phyloP scores from a whole-genome alignment of 1,140 invertebrate species.

The Melitaea cinxia region DNA sequence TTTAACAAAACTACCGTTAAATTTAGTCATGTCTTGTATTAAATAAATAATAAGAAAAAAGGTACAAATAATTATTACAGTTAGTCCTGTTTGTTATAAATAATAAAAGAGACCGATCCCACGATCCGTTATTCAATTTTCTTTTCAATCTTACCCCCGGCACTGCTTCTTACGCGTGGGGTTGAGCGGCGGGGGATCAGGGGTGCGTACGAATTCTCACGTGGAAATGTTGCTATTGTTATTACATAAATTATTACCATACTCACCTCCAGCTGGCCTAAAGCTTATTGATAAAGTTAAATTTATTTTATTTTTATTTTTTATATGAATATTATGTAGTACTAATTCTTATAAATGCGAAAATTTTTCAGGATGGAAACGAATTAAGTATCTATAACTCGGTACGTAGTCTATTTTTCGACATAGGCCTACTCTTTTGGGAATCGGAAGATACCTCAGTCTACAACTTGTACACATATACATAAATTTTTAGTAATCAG shows the following conservation, averaged over 20 bases:
- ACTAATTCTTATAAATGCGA: too few relatives aligned
- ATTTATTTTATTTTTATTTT: too few relatives aligned
- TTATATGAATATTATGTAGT: too few relatives aligned
- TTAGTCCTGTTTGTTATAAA: constrained; percentile 9
- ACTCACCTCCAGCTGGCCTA: not conserved
- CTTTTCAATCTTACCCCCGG: constrained; percentile 42
- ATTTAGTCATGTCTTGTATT: too few relatives aligned
- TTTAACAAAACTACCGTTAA: too few relatives aligned
- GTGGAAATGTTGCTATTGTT: constrained; percentile 42
- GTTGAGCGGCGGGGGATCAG: constrained; percentile 41
- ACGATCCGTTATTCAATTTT: constrained; percentile 44
- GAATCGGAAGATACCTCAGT: too few relatives aligned
- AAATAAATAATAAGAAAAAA: constrained; percentile 6
- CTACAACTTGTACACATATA: too few relatives aligned
- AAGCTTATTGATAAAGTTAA: not conserved
- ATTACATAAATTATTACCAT: constrained; percentile 22
- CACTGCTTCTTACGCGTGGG: constrained; percentile 27
- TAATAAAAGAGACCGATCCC: constrained; percentile 21
- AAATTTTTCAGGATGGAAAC: too few relatives aligned
- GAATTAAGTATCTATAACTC: too few relatives aligned
- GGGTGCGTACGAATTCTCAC: constrained; percentile 40
- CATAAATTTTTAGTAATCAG: too few relatives aligned
- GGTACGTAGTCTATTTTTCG: too few relatives aligned
- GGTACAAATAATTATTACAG: not conserved
- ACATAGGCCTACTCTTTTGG: too few relatives aligned